Percentiles rank a stretch among this genome's conserved stretches.
Evolutionary conservation across 2,888 invertebrate genomes (phyloP).

Genomic region (Drosophila maculinotata): DNA sequence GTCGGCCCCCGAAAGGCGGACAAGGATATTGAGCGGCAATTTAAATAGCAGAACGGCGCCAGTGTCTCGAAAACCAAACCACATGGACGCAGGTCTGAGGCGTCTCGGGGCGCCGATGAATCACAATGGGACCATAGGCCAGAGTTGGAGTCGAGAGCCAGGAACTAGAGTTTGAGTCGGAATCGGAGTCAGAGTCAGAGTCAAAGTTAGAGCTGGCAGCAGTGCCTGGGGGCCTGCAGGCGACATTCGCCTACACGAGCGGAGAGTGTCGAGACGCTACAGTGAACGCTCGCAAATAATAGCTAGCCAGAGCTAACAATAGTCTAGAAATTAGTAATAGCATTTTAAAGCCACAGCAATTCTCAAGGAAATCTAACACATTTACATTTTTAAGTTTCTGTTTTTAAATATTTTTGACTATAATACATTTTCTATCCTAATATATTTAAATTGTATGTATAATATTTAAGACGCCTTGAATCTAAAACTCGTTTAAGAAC

Average conservation of each 20-base stretch:
- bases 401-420: no score
- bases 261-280: neutral
- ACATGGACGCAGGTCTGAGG: slow-evolving; percentile 47
- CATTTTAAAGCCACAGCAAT: no score
- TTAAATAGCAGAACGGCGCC: slow-evolving; percentile 81
- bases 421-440: no score
- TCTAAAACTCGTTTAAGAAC: no score
- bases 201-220: slow-evolving; percentile 8
- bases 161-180: slow-evolving; percentile 9
- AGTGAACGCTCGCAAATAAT: neutral
- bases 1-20: slow-evolving; percentile 54
- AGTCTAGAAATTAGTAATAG: no score
- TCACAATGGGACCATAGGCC: slow-evolving; percentile 53
- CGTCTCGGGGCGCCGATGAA: slow-evolving; percentile 60
- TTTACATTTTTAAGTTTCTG: no score
- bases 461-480: no score
- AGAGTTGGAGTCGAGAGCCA: slow-evolving; percentile 7
- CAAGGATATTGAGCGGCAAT: slow-evolving; percentile 72
- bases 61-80: slow-evolving; percentile 66
- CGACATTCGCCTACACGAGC: slow-evolving; percentile 40
- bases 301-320: no score
- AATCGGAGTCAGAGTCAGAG: slow-evolving; percentile 12
- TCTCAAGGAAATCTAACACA: no score
- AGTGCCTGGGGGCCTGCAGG: slow-evolving; percentile 19
- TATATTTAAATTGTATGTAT: no score